These are phyloP conservation scores for Pangasius djambal DNA, from an alignment of 2,797 vertebrate species.

Conservation along the genomic window DNA sequence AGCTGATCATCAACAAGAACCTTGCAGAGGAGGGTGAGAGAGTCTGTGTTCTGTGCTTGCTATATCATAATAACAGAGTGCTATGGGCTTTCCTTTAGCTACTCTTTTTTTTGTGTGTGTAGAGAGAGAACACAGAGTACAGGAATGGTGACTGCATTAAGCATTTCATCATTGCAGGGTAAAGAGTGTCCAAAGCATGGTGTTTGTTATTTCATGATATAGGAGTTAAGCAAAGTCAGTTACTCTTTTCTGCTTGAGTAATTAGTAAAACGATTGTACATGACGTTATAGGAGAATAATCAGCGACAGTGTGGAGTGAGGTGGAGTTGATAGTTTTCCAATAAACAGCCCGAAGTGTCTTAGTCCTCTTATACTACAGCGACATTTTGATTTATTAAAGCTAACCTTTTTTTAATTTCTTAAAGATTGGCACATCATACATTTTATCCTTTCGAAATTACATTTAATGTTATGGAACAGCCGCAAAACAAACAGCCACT, in stretches of 20 bases:
- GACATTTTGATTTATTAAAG: not conserved
- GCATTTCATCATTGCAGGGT: not conserved
- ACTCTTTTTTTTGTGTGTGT: not conserved
- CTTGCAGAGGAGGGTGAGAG: slow-evolving; percentile 93
- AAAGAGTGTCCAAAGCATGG: not conserved
- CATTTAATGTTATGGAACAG: not conserved
- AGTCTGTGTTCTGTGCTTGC: slow-evolving; percentile 29
- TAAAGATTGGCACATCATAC: not conserved
- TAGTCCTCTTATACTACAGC: not conserved
- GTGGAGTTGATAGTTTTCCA: not conserved
- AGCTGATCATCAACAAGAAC: slow-evolving; percentile 98
- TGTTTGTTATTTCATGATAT: not conserved
- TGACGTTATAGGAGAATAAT: not conserved
- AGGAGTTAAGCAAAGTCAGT: not conserved
- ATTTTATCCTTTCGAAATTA: not conserved
- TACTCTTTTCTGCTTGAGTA: not conserved
- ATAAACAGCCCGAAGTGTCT: not conserved
- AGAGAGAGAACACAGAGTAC: not conserved
- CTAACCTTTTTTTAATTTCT: not conserved
- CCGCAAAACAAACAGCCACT: not conserved
- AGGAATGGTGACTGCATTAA: not conserved
- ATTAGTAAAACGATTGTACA: not conserved
- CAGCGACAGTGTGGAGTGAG: not conserved
- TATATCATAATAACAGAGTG: not conserved
- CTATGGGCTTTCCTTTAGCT: not conserved